Conservation (phyloP, 1,140 invertebrate species). For the Heliothis virescens region DNA sequence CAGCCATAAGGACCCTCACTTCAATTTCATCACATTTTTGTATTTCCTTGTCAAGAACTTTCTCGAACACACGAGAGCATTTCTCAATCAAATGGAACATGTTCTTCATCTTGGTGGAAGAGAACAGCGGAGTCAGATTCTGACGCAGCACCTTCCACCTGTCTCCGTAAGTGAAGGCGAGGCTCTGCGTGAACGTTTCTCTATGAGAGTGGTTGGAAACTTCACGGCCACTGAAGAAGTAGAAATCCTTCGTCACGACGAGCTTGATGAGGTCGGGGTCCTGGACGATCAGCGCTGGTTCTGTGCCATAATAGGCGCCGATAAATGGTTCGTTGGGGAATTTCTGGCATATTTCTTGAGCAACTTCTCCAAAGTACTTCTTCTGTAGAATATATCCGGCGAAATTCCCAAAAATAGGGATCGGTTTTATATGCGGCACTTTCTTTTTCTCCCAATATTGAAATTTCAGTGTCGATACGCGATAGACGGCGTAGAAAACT, state of each 20-base stretch:
- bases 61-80: slow-evolving; percentile 71
- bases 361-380: slow-evolving; percentile 12
- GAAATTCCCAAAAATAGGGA: slow-evolving; percentile 69
- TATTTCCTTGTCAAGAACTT: slow-evolving; percentile 58
- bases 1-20: slow-evolving; percentile 72
- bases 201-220: background rate
- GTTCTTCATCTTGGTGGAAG: slow-evolving; percentile 86
- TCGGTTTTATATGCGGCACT: slow-evolving; percentile 64
- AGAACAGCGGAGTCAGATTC: slow-evolving; percentile 86
- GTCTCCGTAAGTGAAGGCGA: slow-evolving; percentile 65
- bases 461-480: slow-evolving; percentile 45
- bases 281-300: slow-evolving; percentile 39
- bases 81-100: slow-evolving; percentile 83
- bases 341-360: slow-evolving; percentile 33
- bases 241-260: slow-evolving; percentile 53
- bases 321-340: slow-evolving; percentile 42
- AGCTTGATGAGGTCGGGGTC: slow-evolving; percentile 46
- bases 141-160: slow-evolving; percentile 86
- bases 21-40: slow-evolving; percentile 60
- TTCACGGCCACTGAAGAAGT: slow-evolving; percentile 49
- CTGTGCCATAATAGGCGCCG: slow-evolving; percentile 48
- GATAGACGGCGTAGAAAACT: slow-evolving; percentile 20
- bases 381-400: slow-evolving; percentile 56
- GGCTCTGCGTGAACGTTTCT: slow-evolving; percentile 40
- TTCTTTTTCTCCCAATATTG: slow-evolving; percentile 71